Conservation (phyloP, 2,888 invertebrate species). For the Ferdinandea cuprea region DNA sequence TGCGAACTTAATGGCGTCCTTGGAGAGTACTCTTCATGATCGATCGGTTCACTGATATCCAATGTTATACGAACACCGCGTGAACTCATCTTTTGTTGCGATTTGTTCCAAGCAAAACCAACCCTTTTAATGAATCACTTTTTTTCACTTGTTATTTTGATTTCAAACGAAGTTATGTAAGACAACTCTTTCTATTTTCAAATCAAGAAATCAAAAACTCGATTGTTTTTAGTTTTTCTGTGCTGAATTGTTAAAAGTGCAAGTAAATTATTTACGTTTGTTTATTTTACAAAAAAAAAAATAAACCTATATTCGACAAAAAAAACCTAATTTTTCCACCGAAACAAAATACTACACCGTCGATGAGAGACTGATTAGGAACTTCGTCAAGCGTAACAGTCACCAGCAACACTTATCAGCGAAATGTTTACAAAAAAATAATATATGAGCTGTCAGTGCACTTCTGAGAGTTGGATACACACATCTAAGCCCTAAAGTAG, state of each 20-base stretch:
- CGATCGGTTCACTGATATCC: constrained; percentile 27
- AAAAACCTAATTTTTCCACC: neutral
- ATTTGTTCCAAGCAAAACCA: neutral
- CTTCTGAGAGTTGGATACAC: constrained; percentile 13
- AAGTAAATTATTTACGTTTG: neutral
- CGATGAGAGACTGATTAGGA: constrained; percentile 26
- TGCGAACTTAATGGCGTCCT: constrained; percentile 22
- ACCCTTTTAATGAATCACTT: constrained; percentile 18
- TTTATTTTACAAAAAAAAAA: neutral
- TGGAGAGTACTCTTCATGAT: constrained; percentile 23
- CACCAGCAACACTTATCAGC: constrained; percentile 10
- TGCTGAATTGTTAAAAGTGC: neutral
- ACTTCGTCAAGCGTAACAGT: neutral
- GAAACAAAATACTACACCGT: constrained; percentile 13
- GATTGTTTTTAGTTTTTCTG: neutral
- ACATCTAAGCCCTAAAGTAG: constrained; percentile 3
- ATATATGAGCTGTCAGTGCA: constrained; percentile 20
- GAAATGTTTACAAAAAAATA: constrained; percentile 5
- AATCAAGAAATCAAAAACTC: neutral
- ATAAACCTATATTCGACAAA: neutral
- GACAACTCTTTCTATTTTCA: neutral
- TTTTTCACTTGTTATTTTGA: neutral
- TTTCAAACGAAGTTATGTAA: neutral
- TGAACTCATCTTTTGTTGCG: constrained; percentile 74
- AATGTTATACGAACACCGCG: constrained; percentile 75